Conservation (phyloP, 2,888 invertebrate species). For the Desoria tigrina region DNA sequence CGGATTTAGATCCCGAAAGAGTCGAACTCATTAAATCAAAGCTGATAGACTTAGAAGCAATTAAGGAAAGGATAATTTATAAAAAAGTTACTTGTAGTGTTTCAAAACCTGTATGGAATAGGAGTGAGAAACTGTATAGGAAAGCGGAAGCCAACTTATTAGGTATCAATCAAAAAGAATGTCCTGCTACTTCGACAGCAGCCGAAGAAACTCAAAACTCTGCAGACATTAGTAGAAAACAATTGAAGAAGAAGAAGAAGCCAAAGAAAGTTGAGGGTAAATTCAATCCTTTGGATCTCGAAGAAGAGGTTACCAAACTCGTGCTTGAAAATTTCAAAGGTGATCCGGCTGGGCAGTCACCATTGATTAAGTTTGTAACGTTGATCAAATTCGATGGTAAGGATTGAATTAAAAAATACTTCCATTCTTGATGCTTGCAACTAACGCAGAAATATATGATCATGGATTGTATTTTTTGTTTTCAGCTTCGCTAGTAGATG, state of each 20-base stretch:
- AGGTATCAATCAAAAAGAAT: no score
- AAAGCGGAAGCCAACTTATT: no score
- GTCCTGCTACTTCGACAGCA: no score
- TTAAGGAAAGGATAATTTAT: slow-evolving; percentile 11
- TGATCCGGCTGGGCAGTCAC: background rate
- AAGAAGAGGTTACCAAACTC: slow-evolving; percentile 18
- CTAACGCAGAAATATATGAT: no score
- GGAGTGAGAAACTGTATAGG: slow-evolving; percentile 6
- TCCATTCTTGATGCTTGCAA: no score
- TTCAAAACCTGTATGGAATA: slow-evolving; percentile 23
- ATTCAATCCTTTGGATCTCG: slow-evolving; percentile 29
- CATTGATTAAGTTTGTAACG: slow-evolving; percentile 18
- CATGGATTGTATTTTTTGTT: no score
- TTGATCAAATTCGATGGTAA: slow-evolving; percentile 33
- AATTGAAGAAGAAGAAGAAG: slow-evolving; percentile 4
- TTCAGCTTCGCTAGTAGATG: no score
- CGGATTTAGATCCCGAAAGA: background rate
- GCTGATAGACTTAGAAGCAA: background rate
- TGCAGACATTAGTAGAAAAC: no score
- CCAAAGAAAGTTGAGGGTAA: slow-evolving; percentile 2
- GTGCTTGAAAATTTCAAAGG: background rate
- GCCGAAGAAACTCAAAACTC: no score
- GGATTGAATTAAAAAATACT: no score
- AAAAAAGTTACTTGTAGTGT: background rate
- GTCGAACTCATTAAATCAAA: background rate